Evolutionary conservation across 1,140 invertebrate species (phyloP).

Genomic region (Brachionus sp.): DNA sequence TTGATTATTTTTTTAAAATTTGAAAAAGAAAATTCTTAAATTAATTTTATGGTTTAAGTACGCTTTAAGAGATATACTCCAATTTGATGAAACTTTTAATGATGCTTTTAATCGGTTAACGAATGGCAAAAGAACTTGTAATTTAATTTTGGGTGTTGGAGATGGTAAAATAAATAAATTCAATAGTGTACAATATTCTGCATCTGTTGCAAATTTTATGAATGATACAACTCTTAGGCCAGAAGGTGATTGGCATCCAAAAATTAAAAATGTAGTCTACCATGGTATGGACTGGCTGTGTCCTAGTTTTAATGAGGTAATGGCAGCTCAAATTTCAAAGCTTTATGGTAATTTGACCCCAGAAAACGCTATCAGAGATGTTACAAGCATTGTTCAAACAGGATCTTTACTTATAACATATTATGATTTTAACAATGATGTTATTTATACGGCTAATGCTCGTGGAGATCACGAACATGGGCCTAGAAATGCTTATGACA

Average conservation of each 20-base stretch:
- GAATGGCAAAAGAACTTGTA: constrained; percentile 50
- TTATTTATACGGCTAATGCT: constrained; percentile 51
- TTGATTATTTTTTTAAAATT: not conserved
- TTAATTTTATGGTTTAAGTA: not conserved
- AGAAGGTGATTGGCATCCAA: constrained; percentile 51
- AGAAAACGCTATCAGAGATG: constrained; percentile 49
- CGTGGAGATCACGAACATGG: constrained; percentile 48
- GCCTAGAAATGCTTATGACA: constrained; percentile 50
- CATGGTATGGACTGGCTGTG: constrained; percentile 49
- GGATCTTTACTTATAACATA: constrained; percentile 51
- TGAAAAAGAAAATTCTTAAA: not conserved
- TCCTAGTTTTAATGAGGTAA: constrained; percentile 48
- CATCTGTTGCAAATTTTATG: constrained; percentile 50
- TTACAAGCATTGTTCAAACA: constrained; percentile 51
- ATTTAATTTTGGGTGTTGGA: constrained; percentile 52
- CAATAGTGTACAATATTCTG: constrained; percentile 51
- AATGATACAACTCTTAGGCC: constrained; percentile 50
- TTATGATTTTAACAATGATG: constrained; percentile 50
- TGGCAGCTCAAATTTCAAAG: constrained; percentile 49
- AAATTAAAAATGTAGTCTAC: constrained; percentile 51
- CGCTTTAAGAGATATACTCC: constrained; percentile 51
- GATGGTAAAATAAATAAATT: constrained; percentile 51
- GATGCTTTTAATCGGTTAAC: constrained; percentile 49
- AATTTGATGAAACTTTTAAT: constrained; percentile 50
- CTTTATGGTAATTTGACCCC: constrained; percentile 50